Evolutionary conservation across 1,140 invertebrate species (phyloP), one percentile per base, ranked within the genome.

Genomic region (Sycophila sp.): DNA sequence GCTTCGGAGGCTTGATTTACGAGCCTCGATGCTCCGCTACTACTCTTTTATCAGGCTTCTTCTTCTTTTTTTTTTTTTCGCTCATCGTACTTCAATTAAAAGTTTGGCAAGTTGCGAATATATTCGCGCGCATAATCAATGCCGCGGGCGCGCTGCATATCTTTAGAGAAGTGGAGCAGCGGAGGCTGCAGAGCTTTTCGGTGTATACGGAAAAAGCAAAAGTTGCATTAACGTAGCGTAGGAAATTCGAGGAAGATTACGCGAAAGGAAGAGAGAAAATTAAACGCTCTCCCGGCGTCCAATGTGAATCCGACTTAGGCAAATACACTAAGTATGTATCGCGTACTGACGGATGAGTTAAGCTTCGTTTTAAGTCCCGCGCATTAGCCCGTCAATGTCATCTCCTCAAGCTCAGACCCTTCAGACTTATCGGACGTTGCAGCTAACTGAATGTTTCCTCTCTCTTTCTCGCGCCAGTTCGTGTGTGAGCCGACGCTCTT

Each of bases 331-430:
- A 84, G 81, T 81, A 81, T 78, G 77, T 83, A 83, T 83, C 81
- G 81, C 77, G 74, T 82, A 85, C 80, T 81, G 84, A 86, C 83
- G 82, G 83, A 84, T 85, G 78, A 82, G 83, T 83, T 86, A 82
- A 86, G 81, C 84, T 79, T 69, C 79, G 77, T 77, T 84, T 84
- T 83, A 85, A 85, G 82, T 82, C 83, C 80, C 60, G 76, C 75
- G 82, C 77, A 76, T 84, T 83, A 83, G 79, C 81, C 76, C 83
- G 77, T 86, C 84, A 86, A 86, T 86, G 84, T 86, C 85, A 86
- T 85, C 83, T 83, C 81, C 78, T 83, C 78, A 73, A 82, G 80
- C 81, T 82, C 79, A 83, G 80, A 77, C 81, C 79, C 79, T 83
- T 83, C 79, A 81, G 82, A 83, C 83, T 85, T 85, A 85, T 85